Percentiles rank a stretch among this genome's conserved stretches.
Evolutionary conservation across 2,113 vertebrate species (phyloP).

Genomic region (Mus spicilegus): DNA sequence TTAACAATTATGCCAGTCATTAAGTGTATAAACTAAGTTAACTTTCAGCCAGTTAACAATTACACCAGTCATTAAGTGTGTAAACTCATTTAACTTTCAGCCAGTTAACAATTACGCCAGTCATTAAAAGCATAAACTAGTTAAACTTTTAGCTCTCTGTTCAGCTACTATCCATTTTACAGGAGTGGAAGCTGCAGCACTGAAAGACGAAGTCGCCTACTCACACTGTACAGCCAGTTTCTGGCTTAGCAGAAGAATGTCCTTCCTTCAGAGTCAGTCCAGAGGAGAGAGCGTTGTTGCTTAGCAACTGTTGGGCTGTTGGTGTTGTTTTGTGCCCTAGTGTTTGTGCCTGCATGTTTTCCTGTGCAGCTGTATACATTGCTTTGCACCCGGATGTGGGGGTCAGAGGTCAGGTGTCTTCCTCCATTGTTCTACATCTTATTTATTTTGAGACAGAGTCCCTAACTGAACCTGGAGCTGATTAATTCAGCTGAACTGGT

Average conservation of each 20-base stretch:
- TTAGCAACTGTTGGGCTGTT: background rate
- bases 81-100: background rate
- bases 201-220: background rate
- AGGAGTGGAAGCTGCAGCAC: too few species aligned
- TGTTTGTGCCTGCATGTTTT: background rate
- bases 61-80: background rate
- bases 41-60: background rate
- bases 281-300: background rate
- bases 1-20: background rate
- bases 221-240: background rate
- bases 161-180: background rate
- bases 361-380: background rate
- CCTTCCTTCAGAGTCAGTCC: background rate
- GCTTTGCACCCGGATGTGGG: background rate
- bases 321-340: background rate
- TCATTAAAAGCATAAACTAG: background rate
- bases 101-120: background rate
- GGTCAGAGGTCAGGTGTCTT: background rate
- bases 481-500: background rate
- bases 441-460: background rate
- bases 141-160: background rate
- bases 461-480: background rate
- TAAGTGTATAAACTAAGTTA: background rate
- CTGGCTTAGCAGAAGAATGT: background rate
- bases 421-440: background rate